A percentile compares a stretch with the other conserved stretches of the same genome.
Evolutionary conservation across 2,113 vertebrate genomes (phyloP).

Genomic region (Onychostruthus taczanowskii): DNA sequence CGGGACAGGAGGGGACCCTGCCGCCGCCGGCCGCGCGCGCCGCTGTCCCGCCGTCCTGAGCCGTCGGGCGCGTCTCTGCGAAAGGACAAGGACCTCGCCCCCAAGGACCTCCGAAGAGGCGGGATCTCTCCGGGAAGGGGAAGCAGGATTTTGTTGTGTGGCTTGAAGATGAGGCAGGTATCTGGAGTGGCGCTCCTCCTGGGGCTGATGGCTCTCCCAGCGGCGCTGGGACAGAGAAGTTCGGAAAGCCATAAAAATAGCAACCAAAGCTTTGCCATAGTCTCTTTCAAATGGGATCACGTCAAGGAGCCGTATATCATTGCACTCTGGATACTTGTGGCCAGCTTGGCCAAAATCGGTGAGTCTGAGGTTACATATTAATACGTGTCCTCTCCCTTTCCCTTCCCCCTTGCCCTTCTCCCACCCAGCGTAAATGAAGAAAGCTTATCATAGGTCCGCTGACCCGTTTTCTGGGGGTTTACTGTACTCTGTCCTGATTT

Average conservation of each 20-base stretch:
- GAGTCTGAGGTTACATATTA: constrained; percentile 27
- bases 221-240: background rate
- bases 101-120: constrained; percentile 24
- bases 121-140: constrained; percentile 23
- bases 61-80: background rate
- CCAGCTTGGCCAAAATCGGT: constrained; percentile 89
- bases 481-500: constrained; percentile 41
- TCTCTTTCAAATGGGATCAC: constrained; percentile 86
- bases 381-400: background rate
- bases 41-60: background rate
- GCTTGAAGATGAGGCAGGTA: constrained; percentile 8
- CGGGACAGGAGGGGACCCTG: background rate
- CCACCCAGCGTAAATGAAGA: background rate
- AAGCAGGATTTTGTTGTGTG: background rate
- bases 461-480: background rate
- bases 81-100: constrained; percentile 11
- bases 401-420: background rate
- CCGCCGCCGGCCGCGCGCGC: background rate
- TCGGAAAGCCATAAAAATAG: background rate
- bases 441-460: background rate
- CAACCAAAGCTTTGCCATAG: constrained; percentile 70
- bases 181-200: background rate
- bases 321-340: constrained; percentile 86
- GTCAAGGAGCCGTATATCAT: constrained; percentile 84
- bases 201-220: constrained; percentile 31